phyloP scores from a whole-genome alignment of 2,888 invertebrate species.

The Eudasyphora cyanicolor region DNA sequence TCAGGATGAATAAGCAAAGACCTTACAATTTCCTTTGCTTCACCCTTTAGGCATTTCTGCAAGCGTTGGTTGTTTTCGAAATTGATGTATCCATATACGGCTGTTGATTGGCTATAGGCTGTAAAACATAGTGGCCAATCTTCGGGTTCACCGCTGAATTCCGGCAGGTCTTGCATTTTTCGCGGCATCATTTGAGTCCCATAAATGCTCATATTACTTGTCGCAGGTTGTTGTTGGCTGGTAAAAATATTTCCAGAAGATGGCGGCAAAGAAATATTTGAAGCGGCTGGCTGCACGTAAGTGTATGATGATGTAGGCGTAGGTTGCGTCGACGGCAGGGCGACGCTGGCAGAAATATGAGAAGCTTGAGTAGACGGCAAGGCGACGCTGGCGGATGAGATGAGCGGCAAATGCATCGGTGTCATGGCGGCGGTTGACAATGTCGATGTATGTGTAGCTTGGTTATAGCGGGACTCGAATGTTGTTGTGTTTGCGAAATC shows the following conservation, averaged over 20 bases:
- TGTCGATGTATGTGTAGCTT: not conserved
- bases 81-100: constrained; percentile 52
- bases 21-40: constrained; percentile 57
- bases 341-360: not conserved
- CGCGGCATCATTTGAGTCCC: not conserved
- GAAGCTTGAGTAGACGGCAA: not conserved
- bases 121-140: constrained; percentile 63
- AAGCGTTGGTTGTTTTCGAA: constrained; percentile 49
- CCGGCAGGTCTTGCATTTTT: constrained; percentile 56
- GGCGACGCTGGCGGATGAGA: not conserved
- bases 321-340: not conserved
- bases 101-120: constrained; percentile 43
- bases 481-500: not conserved
- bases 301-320: not conserved
- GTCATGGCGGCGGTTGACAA: not conserved
- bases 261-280: not conserved
- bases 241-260: not conserved
- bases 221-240: not conserved
- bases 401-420: not conserved
- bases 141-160: constrained; percentile 58
- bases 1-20: constrained; percentile 62
- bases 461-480: not conserved
- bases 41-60: constrained; percentile 55
- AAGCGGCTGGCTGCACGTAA: not conserved
- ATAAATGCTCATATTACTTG: not conserved